phyloP scores from a whole-genome alignment of 1,140 invertebrate species.

The Atopsyche davidsoni region DNA sequence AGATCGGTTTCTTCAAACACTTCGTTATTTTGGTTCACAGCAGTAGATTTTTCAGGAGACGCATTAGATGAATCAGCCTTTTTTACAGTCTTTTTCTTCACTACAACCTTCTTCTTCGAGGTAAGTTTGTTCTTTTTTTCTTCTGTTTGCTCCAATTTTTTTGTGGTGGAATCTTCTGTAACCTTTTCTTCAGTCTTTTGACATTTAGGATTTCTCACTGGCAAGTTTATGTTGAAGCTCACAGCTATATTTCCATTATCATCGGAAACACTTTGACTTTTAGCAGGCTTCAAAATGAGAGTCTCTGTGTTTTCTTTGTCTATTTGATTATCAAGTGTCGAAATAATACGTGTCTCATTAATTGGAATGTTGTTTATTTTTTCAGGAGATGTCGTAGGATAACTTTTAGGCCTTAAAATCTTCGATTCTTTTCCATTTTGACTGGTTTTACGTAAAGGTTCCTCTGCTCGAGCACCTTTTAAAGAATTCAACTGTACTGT shows the following conservation, averaged over 20 bases:
- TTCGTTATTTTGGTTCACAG: constrained; percentile 39
- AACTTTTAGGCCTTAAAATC: constrained; percentile 55
- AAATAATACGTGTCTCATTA: neutral
- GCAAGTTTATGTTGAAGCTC: constrained; percentile 46
- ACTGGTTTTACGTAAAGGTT: too few species aligned
- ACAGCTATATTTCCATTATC: constrained; percentile 43
- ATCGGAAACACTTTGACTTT: constrained; percentile 24
- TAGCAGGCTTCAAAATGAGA: too few species aligned
- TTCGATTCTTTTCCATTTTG: constrained; percentile 51
- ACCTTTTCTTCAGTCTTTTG: constrained; percentile 34
- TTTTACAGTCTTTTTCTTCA: constrained; percentile 32
- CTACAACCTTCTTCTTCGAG: constrained; percentile 42
- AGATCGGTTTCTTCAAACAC: constrained; percentile 43
- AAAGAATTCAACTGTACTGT: constrained; percentile 36
- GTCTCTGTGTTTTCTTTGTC: too few species aligned
- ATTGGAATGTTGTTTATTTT: constrained; percentile 33
- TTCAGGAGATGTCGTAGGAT: constrained; percentile 46
- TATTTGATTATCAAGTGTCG: too few species aligned
- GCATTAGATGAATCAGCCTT: constrained; percentile 29
- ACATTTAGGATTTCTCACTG: constrained; percentile 36
- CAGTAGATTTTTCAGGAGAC: too few species aligned
- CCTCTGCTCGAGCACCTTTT: too few species aligned
- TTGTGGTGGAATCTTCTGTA: constrained; percentile 1
- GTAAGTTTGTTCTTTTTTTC: constrained; percentile 34
- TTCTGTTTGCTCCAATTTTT: constrained; percentile 18